Evolutionary conservation across 2,113 vertebrate species (phyloP), one percentile per base, ranked within the genome.

Genomic region (Columba janthina): DNA sequence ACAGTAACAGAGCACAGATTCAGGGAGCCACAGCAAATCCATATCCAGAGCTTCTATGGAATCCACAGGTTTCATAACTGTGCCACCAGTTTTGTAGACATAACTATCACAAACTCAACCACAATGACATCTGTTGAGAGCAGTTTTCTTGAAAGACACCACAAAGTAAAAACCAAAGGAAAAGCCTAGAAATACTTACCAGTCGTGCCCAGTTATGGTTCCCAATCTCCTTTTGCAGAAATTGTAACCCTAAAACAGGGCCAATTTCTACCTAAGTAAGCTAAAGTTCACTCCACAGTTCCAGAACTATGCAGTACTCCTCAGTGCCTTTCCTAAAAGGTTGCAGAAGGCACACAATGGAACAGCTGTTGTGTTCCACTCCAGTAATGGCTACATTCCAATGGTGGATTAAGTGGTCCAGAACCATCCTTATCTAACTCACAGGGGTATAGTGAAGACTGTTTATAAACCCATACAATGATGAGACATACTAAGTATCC

Each of bases 311-410:
- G 10, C 2, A 2, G 32, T n/a, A 29, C 6, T 38, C 70, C 34
- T 66, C n/a, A 40, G 6, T 90, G 54, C 36, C 81, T 73, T 88
- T 85, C n/a, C 88, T 91, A 51, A 77, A 74, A 74, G 34, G 53
- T 29, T 89, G 77, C 78, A 91, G 84, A 58, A 82, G 73, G 67
- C 11, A 0, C 50, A 73, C 54, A 66, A 57, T 10, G 6, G 67
- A 94, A 95, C 87, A 96, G 89, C 81, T 95, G 87, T 22, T 88
- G 66, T 60, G 93, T 85, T 96, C 77, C 7, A 25, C 62, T 76
- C 77, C 87, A 85, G 57, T 14, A 66, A 71, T 5, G n/a, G 70
- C 57, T 51, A 57, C 64, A 70, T 93, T 91, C 77, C 85, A 85
- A 3, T 25, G 61, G 67, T 26, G n/a, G 44, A 87, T 91, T 91